Evolutionary conservation across 2,113 vertebrate genomes (phyloP).

Genomic region (Solenodon paradoxus): DNA sequence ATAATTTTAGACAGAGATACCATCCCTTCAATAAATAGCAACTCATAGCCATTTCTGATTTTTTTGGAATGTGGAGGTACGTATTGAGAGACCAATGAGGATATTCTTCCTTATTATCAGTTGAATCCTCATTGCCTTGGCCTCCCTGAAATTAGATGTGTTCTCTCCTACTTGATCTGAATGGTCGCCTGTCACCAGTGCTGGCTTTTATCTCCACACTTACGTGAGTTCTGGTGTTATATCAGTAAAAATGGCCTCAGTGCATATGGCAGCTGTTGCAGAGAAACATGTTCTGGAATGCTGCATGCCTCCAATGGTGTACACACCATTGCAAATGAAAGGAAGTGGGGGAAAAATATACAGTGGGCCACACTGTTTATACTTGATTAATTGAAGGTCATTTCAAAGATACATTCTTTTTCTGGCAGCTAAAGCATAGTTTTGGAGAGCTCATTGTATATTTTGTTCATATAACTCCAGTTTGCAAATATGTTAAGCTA

Average conservation of each 20-base stretch:
- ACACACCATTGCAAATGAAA: not conserved
- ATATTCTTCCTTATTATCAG: not conserved
- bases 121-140: not conserved
- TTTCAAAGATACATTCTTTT: not conserved
- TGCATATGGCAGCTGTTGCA: not conserved
- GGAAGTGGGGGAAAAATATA: not conserved
- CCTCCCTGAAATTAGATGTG: not conserved
- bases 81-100: not conserved
- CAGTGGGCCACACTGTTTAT: not conserved
- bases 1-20: not conserved
- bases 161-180: not conserved
- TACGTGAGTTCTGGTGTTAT: constrained; percentile 16
- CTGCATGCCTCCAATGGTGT: not conserved
- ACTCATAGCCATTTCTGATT: not conserved
- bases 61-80: not conserved
- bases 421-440: not conserved
- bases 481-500: constrained; percentile 71
- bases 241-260: not conserved
- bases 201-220: constrained; percentile 30
- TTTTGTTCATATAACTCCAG: constrained; percentile 61
- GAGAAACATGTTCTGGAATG: not conserved
- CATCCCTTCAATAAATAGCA: not conserved
- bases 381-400: not conserved
- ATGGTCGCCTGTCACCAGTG: not conserved
- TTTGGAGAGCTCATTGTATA: constrained; percentile 53